Base-by-base conservation (phyloP, 2,888 invertebrate species). In the Drosophila fulvimacula region DNA sequence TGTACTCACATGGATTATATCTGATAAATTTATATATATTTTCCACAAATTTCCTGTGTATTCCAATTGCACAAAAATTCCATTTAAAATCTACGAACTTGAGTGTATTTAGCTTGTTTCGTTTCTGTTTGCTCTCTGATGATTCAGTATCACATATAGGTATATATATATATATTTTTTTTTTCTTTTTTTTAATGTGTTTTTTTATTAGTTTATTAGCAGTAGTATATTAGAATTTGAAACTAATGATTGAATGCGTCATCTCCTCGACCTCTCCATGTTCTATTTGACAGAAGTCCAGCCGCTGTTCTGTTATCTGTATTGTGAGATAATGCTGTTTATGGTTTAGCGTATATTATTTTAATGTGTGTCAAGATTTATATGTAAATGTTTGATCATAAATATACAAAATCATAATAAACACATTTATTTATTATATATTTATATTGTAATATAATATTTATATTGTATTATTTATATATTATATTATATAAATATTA, bases 231-330 rank as follows among this genome's bases (percentile, higher is more conserved):
- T 17, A 6, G 17, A 48, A 51, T 21, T 15, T 15, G 21, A 51
- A 41, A 46, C 48, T 65, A 21, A 34, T 49, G 10, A 46, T 48
- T 52, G 61, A 59, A 44, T 66, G 55, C 55, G 41, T 57, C 48
- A 49, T 46, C 42, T 11, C 13, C 3, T 19, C 21, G 39, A 62
- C 52, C 38, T 48, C 17, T 11, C 0, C 11, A 2, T 27, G 46
- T 10, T 10, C n/a, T n/a, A 46, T 27, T 46, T 27, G 24, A 9
- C 9, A 9, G 0, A n/a, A 30, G 46, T n/a, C 27, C 10, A 27
- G 46, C 5, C 27, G 27, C n/a, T n/a, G 27, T 5, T 30, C 5
- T 11, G 5, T 46, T 46, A 46, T 46, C n/a, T 38, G 3, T 13
- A 13, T 42, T 21, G 7, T 15, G 15, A 24, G 24, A 42, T 42